These are phyloP conservation scores for Pantala flavescens DNA, from an alignment of 1,140 invertebrate genomes.

Conservation along the genomic window DNA sequence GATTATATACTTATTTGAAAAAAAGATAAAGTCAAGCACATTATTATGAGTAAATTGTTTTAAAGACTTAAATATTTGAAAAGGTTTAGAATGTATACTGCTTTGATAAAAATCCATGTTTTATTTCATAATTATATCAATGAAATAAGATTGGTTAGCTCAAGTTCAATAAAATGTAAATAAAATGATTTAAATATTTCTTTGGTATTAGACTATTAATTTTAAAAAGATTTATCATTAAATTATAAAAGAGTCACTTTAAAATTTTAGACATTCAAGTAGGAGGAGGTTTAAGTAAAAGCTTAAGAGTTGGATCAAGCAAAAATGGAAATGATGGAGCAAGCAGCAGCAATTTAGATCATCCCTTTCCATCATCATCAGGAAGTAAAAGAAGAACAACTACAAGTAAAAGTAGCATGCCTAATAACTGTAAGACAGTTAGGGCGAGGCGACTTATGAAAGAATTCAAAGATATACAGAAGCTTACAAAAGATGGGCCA, in stretches of 20 bases:
- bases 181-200: too few relatives aligned
- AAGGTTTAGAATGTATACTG: neutral
- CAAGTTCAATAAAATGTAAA: too few relatives aligned
- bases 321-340: neutral
- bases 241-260: too few relatives aligned
- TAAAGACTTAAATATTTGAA: too few relatives aligned
- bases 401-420: neutral
- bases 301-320: neutral
- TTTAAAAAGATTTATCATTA: too few relatives aligned
- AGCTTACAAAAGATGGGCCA: constrained; percentile 37
- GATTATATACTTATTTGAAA: too few relatives aligned
- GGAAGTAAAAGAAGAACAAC: neutral
- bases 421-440: constrained; percentile 42
- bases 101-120: neutral
- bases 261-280: neutral
- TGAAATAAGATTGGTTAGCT: too few relatives aligned
- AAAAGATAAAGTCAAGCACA: too few relatives aligned
- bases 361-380: neutral
- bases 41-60: too few relatives aligned
- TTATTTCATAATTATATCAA: neutral
- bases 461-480: constrained; percentile 77
- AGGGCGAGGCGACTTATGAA: constrained; percentile 80
- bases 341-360: neutral
- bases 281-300: neutral
- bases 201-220: too few relatives aligned